A percentile compares a stretch with the other conserved stretches of the same genome.
Conservation (phyloP, 1,140 invertebrate species). For the Gryon sp. region DNA sequence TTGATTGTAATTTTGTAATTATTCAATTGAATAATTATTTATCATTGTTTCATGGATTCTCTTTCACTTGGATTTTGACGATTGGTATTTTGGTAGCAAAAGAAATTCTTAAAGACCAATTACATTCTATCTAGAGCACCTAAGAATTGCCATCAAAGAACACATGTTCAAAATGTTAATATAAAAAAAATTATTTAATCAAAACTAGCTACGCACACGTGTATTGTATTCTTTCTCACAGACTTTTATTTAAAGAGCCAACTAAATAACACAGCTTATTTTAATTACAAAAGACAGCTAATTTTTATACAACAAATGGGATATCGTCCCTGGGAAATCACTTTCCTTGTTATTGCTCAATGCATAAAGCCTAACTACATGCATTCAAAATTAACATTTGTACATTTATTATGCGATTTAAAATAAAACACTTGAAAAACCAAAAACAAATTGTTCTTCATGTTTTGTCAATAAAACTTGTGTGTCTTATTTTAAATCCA, state of each 20-base stretch:
- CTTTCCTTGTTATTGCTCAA: conserved; percentile 38
- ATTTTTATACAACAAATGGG: conserved; percentile 42
- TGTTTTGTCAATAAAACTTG: too few relatives aligned
- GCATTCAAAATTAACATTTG: too few relatives aligned
- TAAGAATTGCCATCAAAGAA: conserved; percentile 56
- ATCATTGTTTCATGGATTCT: too few relatives aligned
- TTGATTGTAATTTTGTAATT: too few relatives aligned
- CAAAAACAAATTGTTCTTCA: too few relatives aligned
- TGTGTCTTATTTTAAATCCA: too few relatives aligned
- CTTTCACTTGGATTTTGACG: conserved; percentile 35
- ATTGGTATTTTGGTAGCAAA: conserved; percentile 23
- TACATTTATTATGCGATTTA: too few relatives aligned
- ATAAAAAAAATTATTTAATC: background rate
- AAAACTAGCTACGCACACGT: conserved; percentile 59
- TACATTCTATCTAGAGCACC: conserved; percentile 65
- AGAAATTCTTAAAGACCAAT: conserved; percentile 60
- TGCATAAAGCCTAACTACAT: conserved; percentile 24
- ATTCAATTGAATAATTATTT: too few relatives aligned
- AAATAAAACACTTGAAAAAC: too few relatives aligned
- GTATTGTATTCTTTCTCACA: conserved; percentile 18
- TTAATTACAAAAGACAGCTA: conserved; percentile 43
- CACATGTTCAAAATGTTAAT: background rate
- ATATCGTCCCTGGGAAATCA: conserved; percentile 19
- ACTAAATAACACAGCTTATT: conserved; percentile 39
- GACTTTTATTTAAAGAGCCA: conserved; percentile 14